Conservation (phyloP, 2,797 vertebrate species). For the Leptoclinus maculatus region DNA sequence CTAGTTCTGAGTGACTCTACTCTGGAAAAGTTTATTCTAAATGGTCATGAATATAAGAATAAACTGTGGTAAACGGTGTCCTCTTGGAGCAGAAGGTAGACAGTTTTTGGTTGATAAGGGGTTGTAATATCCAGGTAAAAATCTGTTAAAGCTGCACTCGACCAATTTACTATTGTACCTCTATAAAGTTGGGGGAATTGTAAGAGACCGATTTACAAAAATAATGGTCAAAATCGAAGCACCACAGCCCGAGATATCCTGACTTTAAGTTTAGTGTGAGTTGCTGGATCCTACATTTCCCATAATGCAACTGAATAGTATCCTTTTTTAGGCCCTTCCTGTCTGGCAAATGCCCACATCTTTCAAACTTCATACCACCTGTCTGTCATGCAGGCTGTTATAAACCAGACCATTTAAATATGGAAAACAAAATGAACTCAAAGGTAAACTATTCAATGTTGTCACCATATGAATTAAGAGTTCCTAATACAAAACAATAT, state of each 20-base stretch:
- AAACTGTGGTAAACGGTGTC: not conserved
- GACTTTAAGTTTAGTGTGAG: not conserved
- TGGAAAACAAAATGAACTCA: not conserved
- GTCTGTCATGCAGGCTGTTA: not conserved
- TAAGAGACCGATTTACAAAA: not conserved
- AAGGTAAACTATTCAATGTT: not conserved
- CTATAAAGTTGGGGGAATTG: not conserved
- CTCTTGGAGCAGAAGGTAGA: not conserved
- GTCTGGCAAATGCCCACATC: not conserved
- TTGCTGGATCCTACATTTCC: not conserved
- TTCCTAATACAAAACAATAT: not conserved
- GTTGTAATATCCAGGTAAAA: not conserved
- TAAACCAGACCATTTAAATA: not conserved
- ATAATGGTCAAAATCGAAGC: not conserved
- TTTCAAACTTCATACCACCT: not conserved
- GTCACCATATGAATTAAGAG: not conserved
- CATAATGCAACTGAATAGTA: not conserved
- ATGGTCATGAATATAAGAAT: not conserved
- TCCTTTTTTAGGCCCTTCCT: not conserved
- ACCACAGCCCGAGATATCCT: not conserved
- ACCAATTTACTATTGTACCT: not conserved
- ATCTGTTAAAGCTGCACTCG: not conserved
- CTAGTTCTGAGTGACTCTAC: too few relatives aligned
- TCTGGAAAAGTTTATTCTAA: not conserved
- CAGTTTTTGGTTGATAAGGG: not conserved